Base-by-base conservation (phyloP, 2,113 vertebrate species). In the Chrysochloris asiatica region DNA sequence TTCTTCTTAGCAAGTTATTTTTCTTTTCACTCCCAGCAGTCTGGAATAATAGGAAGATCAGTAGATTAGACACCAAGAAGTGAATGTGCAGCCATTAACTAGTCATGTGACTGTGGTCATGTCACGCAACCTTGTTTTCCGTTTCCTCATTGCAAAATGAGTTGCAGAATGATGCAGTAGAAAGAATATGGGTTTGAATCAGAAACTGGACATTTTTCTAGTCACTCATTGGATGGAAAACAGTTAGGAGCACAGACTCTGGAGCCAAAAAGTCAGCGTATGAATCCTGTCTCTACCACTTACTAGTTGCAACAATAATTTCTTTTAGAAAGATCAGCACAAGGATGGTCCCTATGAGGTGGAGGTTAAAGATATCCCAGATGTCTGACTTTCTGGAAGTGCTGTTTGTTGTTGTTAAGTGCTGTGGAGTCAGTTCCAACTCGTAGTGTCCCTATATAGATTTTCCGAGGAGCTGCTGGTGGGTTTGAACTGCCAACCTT, bases 11-110 rank as follows among this genome's bases (percentile, higher is more conserved):
- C 26, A 50, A 43, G 12, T 5, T 76, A 41, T 63, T 88, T 65
- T 91, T 52, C n/a, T 88, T 78, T 92, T 83, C 61, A 48, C 69
- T 83, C 28, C 47, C 52, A 84, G 45, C 11, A 77, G 41, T 93
- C 61, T 82, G 47, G 14, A 38, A 61, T 94, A 91, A 67, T 89
- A 69, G 52, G 63, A 86, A 78, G 16, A 73, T 77, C 63, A 88
- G 77, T 65, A 72, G 67, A 81, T 81, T 83, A 56, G 48, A 88
- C 24, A 24, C 6, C 59, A 61, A 61, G 59, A 61, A 61, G 54
- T 88, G 83, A 83, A 67, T 81, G 54, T 22, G 92, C 52, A 50
- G 22, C 56, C 67, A 50, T 86, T 83, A 90, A 11, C 24, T 65
- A 67, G 43, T 83, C 52, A 84, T 8, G 24, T 81, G 80, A 56